Evolutionary conservation across 1,140 invertebrate species (phyloP), one percentile per base, ranked within the genome.

Genomic region (Eufriesea mexicana): DNA sequence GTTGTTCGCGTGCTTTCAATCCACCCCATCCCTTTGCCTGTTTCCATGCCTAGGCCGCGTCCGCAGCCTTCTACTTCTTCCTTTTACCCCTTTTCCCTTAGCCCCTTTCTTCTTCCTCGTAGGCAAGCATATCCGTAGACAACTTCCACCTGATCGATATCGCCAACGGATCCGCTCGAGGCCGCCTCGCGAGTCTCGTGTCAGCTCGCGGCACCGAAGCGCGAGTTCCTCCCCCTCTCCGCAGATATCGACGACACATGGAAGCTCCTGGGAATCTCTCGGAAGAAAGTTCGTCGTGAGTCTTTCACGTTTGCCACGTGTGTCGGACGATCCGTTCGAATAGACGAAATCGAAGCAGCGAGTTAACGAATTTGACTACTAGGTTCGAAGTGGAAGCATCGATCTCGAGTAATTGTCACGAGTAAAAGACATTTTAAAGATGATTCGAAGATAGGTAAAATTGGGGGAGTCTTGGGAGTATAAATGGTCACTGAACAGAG

Each of bases 1-100:
- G 85, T 86, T 91, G 89, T 89, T 89, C 86, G 89, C 87, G 74
- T 86, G 84, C 81, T 85, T 84, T 84, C 66, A 79, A 28, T 71
- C 59, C 42, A 10, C 0, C n/a, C 42, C 45, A 1, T 12, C 5
- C n/a, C 12, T 55, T 51, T 54, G 23, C 9, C 59, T 35, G 18
- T 51, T 28, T 55, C 25, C 16, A 51, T 25, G 20, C 14, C 49
- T 23, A 20, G 10, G 57, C 45, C 5, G 9, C 12, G 12, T 25
- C 67, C 49, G 8, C 35, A 49, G 45, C n/a, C 28, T 28, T 51
- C 9, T 28, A n/a, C 47, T 47, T 28, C 20, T n/a, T 54, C 77
- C 67, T 70, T 74, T 64, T 57, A 59, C 64, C 49, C 49, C 28
- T 35, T 74, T 71, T 35, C 51, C 45, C 64, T 57, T 20, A 25